Evolutionary conservation across 2,113 vertebrate genomes (phyloP).

Genomic region (Triplophysa tibetana): DNA sequence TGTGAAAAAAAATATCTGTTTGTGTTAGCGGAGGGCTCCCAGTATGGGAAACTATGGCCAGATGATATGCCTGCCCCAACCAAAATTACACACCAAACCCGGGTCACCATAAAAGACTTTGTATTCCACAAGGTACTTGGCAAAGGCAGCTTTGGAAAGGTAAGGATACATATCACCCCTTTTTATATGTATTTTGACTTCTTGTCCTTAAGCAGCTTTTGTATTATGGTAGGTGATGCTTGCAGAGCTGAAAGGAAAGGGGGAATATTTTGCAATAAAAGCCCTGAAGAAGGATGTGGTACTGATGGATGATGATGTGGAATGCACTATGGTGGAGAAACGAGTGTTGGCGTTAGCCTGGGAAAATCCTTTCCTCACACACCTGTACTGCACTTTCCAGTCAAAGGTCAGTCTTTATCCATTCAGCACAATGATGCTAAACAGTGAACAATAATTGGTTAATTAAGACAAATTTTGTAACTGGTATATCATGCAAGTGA

Average conservation of each 20-base stretch:
- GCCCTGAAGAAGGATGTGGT: conserved; percentile 98
- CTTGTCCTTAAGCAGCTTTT: not conserved
- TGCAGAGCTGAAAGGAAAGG: conserved; percentile 89
- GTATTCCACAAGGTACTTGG: conserved; percentile 93
- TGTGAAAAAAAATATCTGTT: not conserved
- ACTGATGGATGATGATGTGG: conserved; percentile 96
- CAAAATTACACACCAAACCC: conserved; percentile 68
- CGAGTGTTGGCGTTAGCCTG: conserved; percentile 91
- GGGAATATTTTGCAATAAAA: conserved; percentile 92
- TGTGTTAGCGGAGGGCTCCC: conserved; percentile 65
- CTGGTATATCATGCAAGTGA: no score
- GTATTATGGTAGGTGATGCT: conserved; percentile 82
- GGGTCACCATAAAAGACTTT: conserved; percentile 84
- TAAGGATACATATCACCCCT: conserved; percentile 57
- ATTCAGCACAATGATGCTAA: not conserved
- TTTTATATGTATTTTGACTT: not conserved
- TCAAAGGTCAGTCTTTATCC: conserved; percentile 80
- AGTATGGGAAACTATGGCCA: conserved; percentile 88
- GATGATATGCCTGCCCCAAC: conserved; percentile 64
- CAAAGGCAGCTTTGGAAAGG: conserved; percentile 99
- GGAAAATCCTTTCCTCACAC: conserved; percentile 97
- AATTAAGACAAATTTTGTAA: no score
- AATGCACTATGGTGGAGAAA: conserved; percentile 99
- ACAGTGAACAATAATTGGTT: no score
- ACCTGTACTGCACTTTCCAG: conserved; percentile 94